Base-by-base conservation (phyloP, 2,888 invertebrate species). In the Dyspetes luteomarginatus region DNA sequence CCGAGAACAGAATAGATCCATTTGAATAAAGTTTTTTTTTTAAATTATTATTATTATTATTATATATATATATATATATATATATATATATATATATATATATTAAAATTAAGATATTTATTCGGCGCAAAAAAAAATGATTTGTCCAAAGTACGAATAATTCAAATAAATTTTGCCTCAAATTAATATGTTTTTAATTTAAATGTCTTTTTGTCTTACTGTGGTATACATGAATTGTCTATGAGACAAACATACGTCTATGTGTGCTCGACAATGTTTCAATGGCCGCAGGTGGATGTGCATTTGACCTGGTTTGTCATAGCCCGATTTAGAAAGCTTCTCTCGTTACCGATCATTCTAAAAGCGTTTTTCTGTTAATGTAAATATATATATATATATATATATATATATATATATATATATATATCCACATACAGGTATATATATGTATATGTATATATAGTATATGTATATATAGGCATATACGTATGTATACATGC, bases 291-390 rank as follows among this genome's bases (percentile, higher is more conserved):
- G 67, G 62, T 68, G 43, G 24, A 78, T 72, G 69, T 80, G 72
- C 79, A 82, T 80, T 52, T 77, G 82, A 80, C 82, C 83, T 67
- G 79, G 45, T 81, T 82, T 55, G 48, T 64, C 64, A 52, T 15
- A 56, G 56, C 28, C 64, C 58, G 67, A 73, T 72, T 64, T 80
- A 80, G 82, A 83, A 83, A 83, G 82, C 82, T 45, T 73, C 68
- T 82, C 72, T 67, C 67, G 55, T 76, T 76, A 72, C 72, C 62
- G 69, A 76, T 76, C 72, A 30, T 45, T 76, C 62, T 56, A 26
- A 72, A 72, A 56, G 15, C 62, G 28, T 28, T 56, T 41, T 55
- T n/a, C 48, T 76, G 69, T 55, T 71, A 67, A 67, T 62, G 75
- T 55, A 77, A 41, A 19, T 30, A 15, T 58, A 26, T 24, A 7